These are phyloP conservation scores for Apodemus sylvaticus DNA, from an alignment of 2,113 vertebrate species.

Conservation along the genomic window DNA sequence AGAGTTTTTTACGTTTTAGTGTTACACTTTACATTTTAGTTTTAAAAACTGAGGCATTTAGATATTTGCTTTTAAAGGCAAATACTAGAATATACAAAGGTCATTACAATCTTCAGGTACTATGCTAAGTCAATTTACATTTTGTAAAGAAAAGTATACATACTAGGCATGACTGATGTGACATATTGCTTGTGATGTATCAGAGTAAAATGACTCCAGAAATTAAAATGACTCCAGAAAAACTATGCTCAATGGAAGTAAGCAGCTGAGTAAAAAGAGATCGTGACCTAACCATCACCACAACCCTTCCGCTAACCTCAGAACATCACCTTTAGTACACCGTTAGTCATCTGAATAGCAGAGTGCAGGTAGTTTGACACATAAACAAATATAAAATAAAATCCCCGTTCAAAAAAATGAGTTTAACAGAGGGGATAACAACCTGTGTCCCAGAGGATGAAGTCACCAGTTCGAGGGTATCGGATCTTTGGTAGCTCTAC, in stretches of 20 bases:
- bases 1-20: constrained; percentile 6
- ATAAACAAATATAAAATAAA: constrained; percentile 10
- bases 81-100: neutral
- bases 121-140: constrained; percentile 7
- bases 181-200: neutral
- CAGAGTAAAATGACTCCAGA: neutral
- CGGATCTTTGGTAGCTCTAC: neutral
- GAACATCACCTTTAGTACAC: neutral
- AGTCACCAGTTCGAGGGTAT: neutral
- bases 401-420: neutral
- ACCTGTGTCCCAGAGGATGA: neutral
- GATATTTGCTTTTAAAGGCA: constrained; percentile 30
- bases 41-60: constrained; percentile 31
- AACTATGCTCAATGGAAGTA: neutral
- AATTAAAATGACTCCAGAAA: constrained; percentile 34
- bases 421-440: neutral
- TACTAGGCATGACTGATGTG: neutral
- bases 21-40: constrained; percentile 6
- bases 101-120: neutral
- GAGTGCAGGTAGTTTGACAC: neutral
- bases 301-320: constrained; percentile 12
- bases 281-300: neutral
- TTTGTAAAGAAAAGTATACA: constrained; percentile 15
- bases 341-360: neutral
- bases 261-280: constrained; percentile 47